Percentiles rank a stretch among this genome's conserved stretches.
phyloP scores from a whole-genome alignment of 92 coral and sea anemone genomes.

The Phenganax subtilis region DNA sequence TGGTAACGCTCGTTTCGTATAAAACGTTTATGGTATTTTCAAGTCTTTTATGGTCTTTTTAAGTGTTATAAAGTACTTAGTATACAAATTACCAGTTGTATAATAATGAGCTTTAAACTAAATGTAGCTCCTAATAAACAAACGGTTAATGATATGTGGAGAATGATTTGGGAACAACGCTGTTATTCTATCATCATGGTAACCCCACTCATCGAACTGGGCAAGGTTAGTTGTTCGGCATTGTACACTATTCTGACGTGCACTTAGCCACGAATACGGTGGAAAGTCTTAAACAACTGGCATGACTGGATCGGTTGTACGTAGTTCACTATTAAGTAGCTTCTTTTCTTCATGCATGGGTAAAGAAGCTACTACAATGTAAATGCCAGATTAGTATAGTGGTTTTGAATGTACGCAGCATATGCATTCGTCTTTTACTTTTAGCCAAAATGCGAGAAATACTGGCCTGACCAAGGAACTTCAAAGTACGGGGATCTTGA shows the following conservation, averaged over 20 bases:
- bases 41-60: too few relatives aligned
- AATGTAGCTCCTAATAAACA: background rate
- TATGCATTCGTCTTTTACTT: background rate
- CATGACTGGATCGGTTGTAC: too few relatives aligned
- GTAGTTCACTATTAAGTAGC: too few relatives aligned
- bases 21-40: too few relatives aligned
- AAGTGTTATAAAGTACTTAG: background rate
- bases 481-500: constrained; percentile 12
- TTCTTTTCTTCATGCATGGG: too few relatives aligned
- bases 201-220: constrained; percentile 7
- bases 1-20: background rate
- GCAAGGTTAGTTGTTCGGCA: background rate
- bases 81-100: too few relatives aligned
- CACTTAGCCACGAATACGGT: too few relatives aligned
- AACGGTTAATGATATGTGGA: constrained; percentile 21
- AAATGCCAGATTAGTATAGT: background rate
- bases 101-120: too few relatives aligned
- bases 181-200: constrained; percentile 21
- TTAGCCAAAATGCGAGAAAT: constrained; percentile 31
- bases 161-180: constrained; percentile 24
- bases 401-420: too few relatives aligned
- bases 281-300: too few relatives aligned
- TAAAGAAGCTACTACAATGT: background rate
- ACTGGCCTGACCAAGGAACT: constrained; percentile 26
- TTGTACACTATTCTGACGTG: too few relatives aligned